Evolutionary conservation across 2,113 vertebrate genomes (phyloP).

Genomic region (Cavia aperea): DNA sequence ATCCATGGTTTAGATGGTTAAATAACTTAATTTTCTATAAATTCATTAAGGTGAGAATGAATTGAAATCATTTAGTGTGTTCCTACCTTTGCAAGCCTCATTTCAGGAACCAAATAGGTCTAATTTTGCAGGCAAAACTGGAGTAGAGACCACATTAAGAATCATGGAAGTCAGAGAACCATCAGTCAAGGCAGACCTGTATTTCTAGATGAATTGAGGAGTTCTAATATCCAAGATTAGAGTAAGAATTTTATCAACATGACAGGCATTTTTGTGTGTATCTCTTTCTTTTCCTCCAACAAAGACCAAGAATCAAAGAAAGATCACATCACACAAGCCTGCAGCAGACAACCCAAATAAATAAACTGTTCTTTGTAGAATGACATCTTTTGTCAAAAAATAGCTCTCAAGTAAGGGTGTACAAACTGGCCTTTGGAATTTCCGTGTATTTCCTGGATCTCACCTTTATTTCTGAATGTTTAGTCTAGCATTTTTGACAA

Average conservation of each 20-base stretch:
- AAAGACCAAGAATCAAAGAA: slow-evolving; percentile 50
- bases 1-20: not conserved
- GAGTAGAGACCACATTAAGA: not conserved
- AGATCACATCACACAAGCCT: slow-evolving; percentile 48
- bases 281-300: not conserved
- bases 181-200: not conserved
- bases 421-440: slow-evolving; percentile 38
- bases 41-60: not conserved
- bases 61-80: not conserved
- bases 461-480: slow-evolving; percentile 55
- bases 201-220: not conserved
- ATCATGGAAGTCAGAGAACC: not conserved
- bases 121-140: not conserved
- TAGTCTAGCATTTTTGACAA: slow-evolving; percentile 54
- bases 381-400: slow-evolving; percentile 44
- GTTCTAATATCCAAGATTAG: slow-evolving; percentile 8
- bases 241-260: slow-evolving; percentile 29
- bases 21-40: not conserved
- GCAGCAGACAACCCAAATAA: slow-evolving; percentile 42
- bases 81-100: not conserved
- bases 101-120: not conserved
- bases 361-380: slow-evolving; percentile 43
- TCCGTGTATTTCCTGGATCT: slow-evolving; percentile 3
- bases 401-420: not conserved
- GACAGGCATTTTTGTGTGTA: not conserved